Evolutionary conservation across 2,113 vertebrate genomes (phyloP).

Genomic region (Gambusia holbrooki): DNA sequence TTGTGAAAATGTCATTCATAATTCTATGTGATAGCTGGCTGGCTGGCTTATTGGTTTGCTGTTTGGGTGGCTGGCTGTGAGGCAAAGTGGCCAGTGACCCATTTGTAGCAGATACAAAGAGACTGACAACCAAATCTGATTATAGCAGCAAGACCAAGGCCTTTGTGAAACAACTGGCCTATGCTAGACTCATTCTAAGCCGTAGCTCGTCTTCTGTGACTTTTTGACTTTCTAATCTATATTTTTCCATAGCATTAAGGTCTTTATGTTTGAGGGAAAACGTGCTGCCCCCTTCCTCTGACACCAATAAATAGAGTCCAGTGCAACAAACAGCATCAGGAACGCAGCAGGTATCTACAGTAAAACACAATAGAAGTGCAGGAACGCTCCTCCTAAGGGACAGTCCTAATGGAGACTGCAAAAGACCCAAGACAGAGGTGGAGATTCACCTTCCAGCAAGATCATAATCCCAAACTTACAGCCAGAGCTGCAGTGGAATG

Average conservation of each 20-base stretch:
- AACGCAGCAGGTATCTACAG: neutral
- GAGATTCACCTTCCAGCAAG: too few relatives aligned
- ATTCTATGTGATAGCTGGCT: slow-evolving; percentile 75
- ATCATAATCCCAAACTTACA: too few relatives aligned
- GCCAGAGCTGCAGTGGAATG: neutral
- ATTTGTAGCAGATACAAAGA: slow-evolving; percentile 73
- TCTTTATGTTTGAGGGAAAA: neutral
- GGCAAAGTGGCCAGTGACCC: slow-evolving; percentile 75
- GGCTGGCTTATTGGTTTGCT: slow-evolving; percentile 48
- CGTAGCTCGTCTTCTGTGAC: slow-evolving; percentile 57
- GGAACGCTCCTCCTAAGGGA: neutral
- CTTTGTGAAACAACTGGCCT: slow-evolving; percentile 42
- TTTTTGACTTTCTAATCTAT: slow-evolving; percentile 25
- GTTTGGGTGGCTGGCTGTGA: slow-evolving; percentile 51
- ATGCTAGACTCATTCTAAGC: slow-evolving; percentile 46
- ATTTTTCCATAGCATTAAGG: neutral
- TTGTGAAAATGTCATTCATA: slow-evolving; percentile 79
- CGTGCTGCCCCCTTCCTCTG: slow-evolving; percentile 18
- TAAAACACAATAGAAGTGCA: neutral
- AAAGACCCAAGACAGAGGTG: neutral
- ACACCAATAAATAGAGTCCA: neutral
- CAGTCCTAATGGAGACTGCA: neutral
- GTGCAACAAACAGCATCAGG: neutral
- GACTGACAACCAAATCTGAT: slow-evolving; percentile 74
- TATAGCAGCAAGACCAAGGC: slow-evolving; percentile 55